Base-by-base conservation (phyloP, 2,888 invertebrate species). In the Chironomus tentans region DNA sequence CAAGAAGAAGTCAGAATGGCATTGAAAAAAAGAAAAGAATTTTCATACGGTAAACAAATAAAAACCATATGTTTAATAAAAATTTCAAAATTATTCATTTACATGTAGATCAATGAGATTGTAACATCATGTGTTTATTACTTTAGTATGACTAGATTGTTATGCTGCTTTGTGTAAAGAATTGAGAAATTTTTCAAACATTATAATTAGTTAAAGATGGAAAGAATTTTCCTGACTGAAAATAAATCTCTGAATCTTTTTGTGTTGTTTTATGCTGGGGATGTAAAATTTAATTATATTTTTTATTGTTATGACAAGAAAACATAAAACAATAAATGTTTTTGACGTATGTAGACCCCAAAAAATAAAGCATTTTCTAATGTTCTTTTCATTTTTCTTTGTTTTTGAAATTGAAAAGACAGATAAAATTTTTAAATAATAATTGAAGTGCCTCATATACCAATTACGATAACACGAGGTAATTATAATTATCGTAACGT, bases 21-120 rank as follows among this genome's bases (percentile, higher is more conserved):
- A 56, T 56, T 56, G 56, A 56, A 56, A 56, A 56, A 56, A 6
- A 18, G 56, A 15, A 56, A 56, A 56, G 50, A 50, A 15, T 13
- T 15, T 15, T 50, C 15, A 15, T 56, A 7, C 50, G 50, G 50
- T 71, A 71, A 71, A 71, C 50, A 46, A 65, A 65, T 28, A 22
- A 71, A 38, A 68, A 48, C 71, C 71, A 71, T 71, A 50, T 71
- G 71, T 56, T 71, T 56, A 47, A 38, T 56, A 56, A 56, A 15
- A 15, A 18, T 56, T 18, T 56, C 18, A 70, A 70, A 71, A 56
- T 56, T 71, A 71, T 71, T 71, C 71, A 71, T 71, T 56, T 56
- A 56, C 50, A 70, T 70, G 70, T 38, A 38, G 38, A n/a, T 50
- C 50, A 50, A 50, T 50, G 50, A 10, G 10, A 38, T 15, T 15